Conservation (phyloP, 2,797 vertebrate species). For the Acrossocheilus wenchowensis region DNA sequence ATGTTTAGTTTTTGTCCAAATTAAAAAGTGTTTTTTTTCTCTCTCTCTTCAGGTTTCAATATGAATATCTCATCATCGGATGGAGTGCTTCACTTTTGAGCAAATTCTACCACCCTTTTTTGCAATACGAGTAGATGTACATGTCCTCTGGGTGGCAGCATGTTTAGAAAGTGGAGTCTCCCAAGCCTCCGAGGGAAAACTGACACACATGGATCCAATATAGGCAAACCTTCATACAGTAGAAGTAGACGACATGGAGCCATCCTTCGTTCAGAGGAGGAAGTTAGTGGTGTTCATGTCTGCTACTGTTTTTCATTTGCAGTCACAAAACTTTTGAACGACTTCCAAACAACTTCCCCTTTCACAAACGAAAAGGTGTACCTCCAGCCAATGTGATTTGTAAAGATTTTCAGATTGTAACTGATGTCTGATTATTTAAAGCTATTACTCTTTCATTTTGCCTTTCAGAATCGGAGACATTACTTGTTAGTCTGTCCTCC, state of each 20-base stretch:
- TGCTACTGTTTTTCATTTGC: conserved; percentile 73
- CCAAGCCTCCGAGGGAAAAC: conserved; percentile 47
- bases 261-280: conserved; percentile 74
- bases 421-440: conserved; percentile 45
- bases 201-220: conserved; percentile 83
- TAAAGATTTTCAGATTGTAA: conserved; percentile 58
- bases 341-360: conserved; percentile 61
- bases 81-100: conserved; percentile 9
- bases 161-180: conserved; percentile 52
- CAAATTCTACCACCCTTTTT: conserved; percentile 26
- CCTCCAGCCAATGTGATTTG: conserved; percentile 55
- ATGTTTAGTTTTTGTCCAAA: neutral
- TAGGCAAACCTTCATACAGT: conserved; percentile 72
- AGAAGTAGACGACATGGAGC: conserved; percentile 81
- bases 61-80: neutral
- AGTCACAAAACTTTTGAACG: conserved; percentile 59
- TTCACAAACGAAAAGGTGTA: conserved; percentile 55
- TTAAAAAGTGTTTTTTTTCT: neutral
- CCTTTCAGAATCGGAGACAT: neutral
- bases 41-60: neutral
- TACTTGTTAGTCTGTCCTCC: neutral
- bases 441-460: conserved; percentile 18
- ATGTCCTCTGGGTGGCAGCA: conserved; percentile 63
- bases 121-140: conserved; percentile 32
- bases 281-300: conserved; percentile 72